Conservation (phyloP, 2,797 vertebrate species). For the Xenops minutus region DNA sequence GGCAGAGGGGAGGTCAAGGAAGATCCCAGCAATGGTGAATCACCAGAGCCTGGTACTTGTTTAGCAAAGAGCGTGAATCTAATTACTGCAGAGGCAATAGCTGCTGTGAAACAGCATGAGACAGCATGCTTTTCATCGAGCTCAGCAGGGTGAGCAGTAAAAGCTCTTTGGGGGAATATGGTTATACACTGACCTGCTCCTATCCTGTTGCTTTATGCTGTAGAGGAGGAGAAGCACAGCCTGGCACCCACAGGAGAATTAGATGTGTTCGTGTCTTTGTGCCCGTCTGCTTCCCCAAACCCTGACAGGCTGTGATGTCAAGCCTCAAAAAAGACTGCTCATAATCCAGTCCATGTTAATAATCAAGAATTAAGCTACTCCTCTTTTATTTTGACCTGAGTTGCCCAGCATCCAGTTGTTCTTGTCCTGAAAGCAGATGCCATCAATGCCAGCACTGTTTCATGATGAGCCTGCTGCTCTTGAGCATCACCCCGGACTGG, state of each 20-base stretch:
- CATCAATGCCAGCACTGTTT: not conserved
- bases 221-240: not conserved
- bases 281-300: not conserved
- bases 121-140: not conserved
- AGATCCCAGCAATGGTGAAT: not conserved
- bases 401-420: not conserved
- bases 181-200: not conserved
- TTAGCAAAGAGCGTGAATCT: slow-evolving; percentile 5
- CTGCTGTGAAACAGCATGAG: slow-evolving; percentile 25
- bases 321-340: not conserved
- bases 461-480: not conserved
- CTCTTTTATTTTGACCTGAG: not conserved
- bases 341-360: not conserved
- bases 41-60: slow-evolving; percentile 7
- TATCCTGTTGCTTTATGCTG: not conserved
- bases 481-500: not conserved
- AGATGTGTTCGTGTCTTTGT: not conserved
- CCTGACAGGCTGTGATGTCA: not conserved
- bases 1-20: not conserved
- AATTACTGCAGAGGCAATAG: slow-evolving; percentile 15
- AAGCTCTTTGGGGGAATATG: not conserved
- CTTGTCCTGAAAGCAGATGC: not conserved
- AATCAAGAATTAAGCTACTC: not conserved
- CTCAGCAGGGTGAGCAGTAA: slow-evolving; percentile 12
- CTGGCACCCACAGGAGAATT: not conserved